Base-by-base conservation (phyloP, 2,113 vertebrate species). In the Forbesichthys papilliferus region DNA sequence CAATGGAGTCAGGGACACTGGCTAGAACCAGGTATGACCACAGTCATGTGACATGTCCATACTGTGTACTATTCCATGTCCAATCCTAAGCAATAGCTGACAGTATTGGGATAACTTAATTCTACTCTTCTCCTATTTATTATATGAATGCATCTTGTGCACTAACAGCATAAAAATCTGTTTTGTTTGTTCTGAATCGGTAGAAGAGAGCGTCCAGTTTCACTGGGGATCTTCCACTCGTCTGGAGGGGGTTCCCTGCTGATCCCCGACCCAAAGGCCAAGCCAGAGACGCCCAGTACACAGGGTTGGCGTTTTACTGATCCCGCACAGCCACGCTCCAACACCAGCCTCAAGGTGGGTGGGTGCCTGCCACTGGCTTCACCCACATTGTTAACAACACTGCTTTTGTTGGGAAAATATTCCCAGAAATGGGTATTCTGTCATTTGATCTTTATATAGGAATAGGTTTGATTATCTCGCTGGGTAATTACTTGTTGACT, bases 141-240 rank as follows among this genome's bases (percentile, higher is more conserved):
- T 27, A 27, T 27, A 27, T 27, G 27, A 27, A 2, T 3, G 27
- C 27, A 27, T 27, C 2, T 27, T 27, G 27, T 3, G 2, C 27
- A 27, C 27, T 27, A 2, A 27, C 27, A 3, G 27, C 27, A 27
- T 42, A 42, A 42, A 42, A 8, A 42, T 6, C 36, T 42, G 36
- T 42, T 42, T 42, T 42, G 36, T 42, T 42, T 42, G 36, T 42
- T 42, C 7, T 42, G 36, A 42, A 42, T 34, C 5, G 74, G 18
- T 75, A 96, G 97, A 92, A 98, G 95, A 93, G 96, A 98, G 78
- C 95, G 97, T n/a, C 98, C 98, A 51, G 93, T 92, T 75, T 99
- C 98, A 77, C 89, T 99, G 90, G 96, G 96, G 27, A 92, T 98
- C 80, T 98, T 98, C 80, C 95, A 96, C 0, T 68, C 93, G 82